phyloP scores from a whole-genome alignment of 2,888 invertebrate genomes.

The Hybos culiciformis region DNA sequence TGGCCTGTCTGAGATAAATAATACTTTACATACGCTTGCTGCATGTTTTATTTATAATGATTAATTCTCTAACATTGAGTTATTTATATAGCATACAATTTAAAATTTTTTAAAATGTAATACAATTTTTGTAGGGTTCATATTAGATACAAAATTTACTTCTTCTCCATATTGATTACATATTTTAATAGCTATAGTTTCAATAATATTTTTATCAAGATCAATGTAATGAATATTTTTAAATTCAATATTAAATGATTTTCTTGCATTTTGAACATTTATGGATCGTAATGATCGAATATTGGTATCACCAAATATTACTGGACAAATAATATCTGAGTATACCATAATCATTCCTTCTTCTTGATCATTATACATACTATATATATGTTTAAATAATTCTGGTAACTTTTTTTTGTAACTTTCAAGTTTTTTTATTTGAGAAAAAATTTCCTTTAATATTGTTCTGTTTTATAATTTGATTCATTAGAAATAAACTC shows the following conservation, averaged over 20 bases:
- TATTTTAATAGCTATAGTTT: not conserved
- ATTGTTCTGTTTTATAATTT: not conserved
- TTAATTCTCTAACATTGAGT: too few relatives aligned
- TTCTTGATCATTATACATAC: not conserved
- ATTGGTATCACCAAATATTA: not conserved
- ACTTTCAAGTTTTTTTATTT: not conserved
- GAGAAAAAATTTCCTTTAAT: not conserved
- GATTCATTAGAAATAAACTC: not conserved
- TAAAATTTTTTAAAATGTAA: not conserved
- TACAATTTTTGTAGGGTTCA: not conserved
- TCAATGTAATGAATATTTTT: not conserved
- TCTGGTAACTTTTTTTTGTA: not conserved
- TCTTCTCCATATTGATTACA: not conserved
- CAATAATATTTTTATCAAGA: not conserved
- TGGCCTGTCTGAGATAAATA: not conserved
- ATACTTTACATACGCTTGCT: not conserved
- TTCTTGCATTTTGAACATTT: not conserved
- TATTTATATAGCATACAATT: not conserved
- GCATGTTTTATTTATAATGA: not conserved
- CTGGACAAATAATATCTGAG: not conserved
- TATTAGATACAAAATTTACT: not conserved
- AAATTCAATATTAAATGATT: not conserved
- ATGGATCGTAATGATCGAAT: not conserved
- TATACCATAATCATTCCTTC: not conserved
- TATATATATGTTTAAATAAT: not conserved